Evolutionary conservation across 2,888 invertebrate species (phyloP), one percentile per base, ranked within the genome.

Genomic region (Pteria penguin): DNA sequence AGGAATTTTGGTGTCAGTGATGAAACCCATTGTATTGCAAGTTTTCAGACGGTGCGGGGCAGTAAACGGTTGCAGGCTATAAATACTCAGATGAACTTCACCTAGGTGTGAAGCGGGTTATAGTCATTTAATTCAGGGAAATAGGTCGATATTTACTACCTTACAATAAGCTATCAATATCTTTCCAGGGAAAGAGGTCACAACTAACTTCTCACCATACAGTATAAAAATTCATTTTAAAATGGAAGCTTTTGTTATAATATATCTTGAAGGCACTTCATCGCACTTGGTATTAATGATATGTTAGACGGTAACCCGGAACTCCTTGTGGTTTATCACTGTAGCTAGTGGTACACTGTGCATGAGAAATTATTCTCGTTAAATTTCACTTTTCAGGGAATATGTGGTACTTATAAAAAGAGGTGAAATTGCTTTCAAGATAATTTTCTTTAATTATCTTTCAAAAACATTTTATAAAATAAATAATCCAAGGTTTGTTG

Each of bases 31-130:
- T 81, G 83, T 84, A 82, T 84, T 86, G 84, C 85, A 86, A 84
- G 85, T 78, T 78, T 75, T 79, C 78, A 80, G 82, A 78, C 77
- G 87, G 87, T 87, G 87, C 81, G 76, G 87, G 87, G 85, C 78
- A 78, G 76, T 79, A 70, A 69, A 69, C 36, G 82, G 83, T 83
- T 84, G 85, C 84, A 81, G 82, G 83, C 83, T 83, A 72, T 72
- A 68, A 69, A 68, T 66, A 73, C 65, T 68, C 61, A 65, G 78
- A 75, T 70, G 65, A 72, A 63, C 72, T 72, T 72, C 78, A 75
- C 75, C 71, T 78, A 76, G 81, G 68, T 62, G 81, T 77, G 76
- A 69, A 73, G 76, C 54, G 52, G 72, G 70, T 76, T 57, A 73
- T 68, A 72, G 61, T 76, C 71, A 71, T 72, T 73, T 54, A 73